A percentile compares a stretch with the other conserved stretches of the same genome.
Evolutionary conservation across 2,113 vertebrate species (phyloP).

Genomic region (Bubo bubo): DNA sequence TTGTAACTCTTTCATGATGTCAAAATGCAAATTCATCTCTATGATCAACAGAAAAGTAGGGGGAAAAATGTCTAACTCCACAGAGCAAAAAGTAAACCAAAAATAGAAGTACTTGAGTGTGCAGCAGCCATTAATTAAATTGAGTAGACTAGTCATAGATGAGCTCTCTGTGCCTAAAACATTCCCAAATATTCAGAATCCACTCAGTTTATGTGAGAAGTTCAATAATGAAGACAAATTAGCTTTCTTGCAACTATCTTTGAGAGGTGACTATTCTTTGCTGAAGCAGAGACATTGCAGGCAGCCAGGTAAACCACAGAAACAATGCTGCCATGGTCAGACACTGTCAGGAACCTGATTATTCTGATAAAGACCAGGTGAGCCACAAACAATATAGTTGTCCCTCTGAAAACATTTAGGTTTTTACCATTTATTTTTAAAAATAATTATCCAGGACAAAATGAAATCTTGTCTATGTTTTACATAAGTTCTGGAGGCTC

Average conservation of each 20-base stretch:
- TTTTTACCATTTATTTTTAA: background rate
- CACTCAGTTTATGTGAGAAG: background rate
- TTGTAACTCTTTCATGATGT: background rate
- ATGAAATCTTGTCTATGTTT: background rate
- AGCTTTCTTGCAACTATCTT: background rate
- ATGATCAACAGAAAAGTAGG: background rate
- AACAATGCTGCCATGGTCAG: background rate
- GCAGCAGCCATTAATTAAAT: background rate
- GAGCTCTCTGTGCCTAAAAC: background rate
- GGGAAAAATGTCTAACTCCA: background rate
- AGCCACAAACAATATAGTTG: background rate
- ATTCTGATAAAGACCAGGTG: background rate
- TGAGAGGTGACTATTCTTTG: background rate
- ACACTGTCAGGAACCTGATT: background rate
- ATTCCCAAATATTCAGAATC: background rate
- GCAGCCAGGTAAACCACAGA: background rate
- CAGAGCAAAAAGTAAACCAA: background rate
- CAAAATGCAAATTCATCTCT: background rate
- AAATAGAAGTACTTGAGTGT: background rate
- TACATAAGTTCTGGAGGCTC: background rate
- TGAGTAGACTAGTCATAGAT: background rate
- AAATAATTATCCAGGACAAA: background rate
- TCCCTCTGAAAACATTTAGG: background rate
- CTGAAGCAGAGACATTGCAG: background rate
- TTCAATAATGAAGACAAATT: background rate